Base-by-base conservation (phyloP, 2,797 vertebrate species). In the Hydrocynus forskahlii region DNA sequence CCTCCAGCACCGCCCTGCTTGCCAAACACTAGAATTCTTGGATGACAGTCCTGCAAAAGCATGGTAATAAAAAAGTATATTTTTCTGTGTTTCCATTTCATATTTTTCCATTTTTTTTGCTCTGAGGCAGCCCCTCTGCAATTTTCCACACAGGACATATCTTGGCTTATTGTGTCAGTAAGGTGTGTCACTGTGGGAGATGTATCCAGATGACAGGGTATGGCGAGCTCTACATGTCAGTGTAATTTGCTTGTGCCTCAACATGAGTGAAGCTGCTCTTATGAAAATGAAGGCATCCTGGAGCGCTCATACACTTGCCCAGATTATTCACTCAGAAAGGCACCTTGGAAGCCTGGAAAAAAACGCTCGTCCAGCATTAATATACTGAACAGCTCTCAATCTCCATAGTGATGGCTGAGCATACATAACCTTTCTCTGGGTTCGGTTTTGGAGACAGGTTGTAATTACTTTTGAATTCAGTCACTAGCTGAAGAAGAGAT, bases 291-390 rank as follows among this genome's bases (percentile, higher is more conserved):
- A 60, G 78, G 14, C 72, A 23, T 86, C 80, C 78, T 63, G 78
- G 62, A 78, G 83, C 75, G 67, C 62, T 55, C 75, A 16, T 57
- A 40, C 59, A 7, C 38, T 72, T 72, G 17, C 43, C 4, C 57
- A 71, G 82, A 83, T 88, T 82, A 76, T 63, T 80, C 62, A 7
- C 21, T 81, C 80, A 66, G 72, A 85, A 85, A 69, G 85, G 77
- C 87, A 85, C 80, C 79, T 85, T 84, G 82, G 29, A 84, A 57
- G 80, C 75, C 64, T 48, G 70, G 50, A 62, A 75, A 83, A 35
- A 76, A 40, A 43, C 19, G 23, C 19, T 66, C 21, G 52, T 23
- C 70, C 63, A 71, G 52, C 68, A 80, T 76, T 62, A 70, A 81
- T 74, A 57, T 66, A 45, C 40, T 12, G 16, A 83, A 48, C 19